Base-by-base conservation (phyloP, 1,140 invertebrate genomes). In the Steinernema khuongi region DNA sequence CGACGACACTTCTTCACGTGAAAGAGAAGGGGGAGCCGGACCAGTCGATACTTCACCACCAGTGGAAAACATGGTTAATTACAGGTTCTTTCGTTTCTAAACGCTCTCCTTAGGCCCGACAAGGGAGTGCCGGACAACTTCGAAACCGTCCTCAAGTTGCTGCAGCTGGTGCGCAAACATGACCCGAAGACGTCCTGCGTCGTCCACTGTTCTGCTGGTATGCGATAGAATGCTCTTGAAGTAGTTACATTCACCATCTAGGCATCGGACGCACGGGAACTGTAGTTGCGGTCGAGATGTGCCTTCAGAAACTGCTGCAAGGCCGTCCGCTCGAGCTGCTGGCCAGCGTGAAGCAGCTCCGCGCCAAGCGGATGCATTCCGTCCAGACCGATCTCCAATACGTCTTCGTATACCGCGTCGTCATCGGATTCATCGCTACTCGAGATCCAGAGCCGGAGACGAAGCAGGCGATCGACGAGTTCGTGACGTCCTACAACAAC, bases 51-150 rank as follows among this genome's bases (percentile, higher is more conserved):
- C 50, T 17, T 4, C 50, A 60, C 50, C 50, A 60, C 19, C 50
- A 60, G 26, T 60, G 50, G 50, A 60, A 60, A 60, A 60, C 50
- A 17, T 60, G 50, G 50, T 60, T n/a, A 7, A 60, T 41, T 7
- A 60, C 50, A 14, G 4, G 14, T 60, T 14, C 14, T 14, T n/a
- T 60, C 2, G 14, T 7, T 22, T 60, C 36, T n/a, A n/a, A 41
- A 41, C 7, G 7, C 36, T 60, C 14, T 60, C 26, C 26, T 60
- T 22, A 60, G 50, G 50, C 50, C 50, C 7, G 50, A 60, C 19
- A 60, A 60, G 26, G 50, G 50, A 17, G 50, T 60, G 11, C 50
- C 50, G 26, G 50, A 60, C 14, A 60, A 26, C 19, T 60, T 60
- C 50, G 50, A 60, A 60, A 60, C 50, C 26, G 50, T 60, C 26